These are phyloP conservation scores for Pristis pectinata DNA, from an alignment of 2,797 vertebrate species.

Conservation along the genomic window DNA sequence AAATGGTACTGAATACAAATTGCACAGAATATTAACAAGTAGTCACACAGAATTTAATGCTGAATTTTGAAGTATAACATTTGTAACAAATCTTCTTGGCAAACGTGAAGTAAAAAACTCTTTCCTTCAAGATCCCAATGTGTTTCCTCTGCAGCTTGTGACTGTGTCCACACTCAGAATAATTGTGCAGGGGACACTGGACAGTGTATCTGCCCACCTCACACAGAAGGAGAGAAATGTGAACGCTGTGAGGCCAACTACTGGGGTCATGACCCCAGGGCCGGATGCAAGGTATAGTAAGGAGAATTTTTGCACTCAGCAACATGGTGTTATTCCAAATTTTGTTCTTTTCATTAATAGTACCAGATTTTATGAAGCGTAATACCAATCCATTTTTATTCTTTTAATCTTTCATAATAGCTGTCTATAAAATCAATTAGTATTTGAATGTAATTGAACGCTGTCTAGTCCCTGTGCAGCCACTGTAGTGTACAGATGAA, in stretches of 20 bases:
- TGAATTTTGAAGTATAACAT: not conserved
- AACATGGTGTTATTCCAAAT: not conserved
- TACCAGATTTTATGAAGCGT: not conserved
- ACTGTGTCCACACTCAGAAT: conserved; percentile 75
- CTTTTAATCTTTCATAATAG: not conserved
- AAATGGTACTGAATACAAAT: not conserved
- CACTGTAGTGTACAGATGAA: not conserved
- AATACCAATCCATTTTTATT: not conserved
- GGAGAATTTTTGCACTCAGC: not conserved
- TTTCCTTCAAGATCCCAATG: not conserved
- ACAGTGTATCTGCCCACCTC: conserved; percentile 75
- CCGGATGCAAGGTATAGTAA: conserved; percentile 78
- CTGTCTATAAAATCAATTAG: no score
- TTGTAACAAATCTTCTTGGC: conserved; percentile 16
- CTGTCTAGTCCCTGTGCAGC: not conserved
- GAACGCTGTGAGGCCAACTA: conserved; percentile 65
- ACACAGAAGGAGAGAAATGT: conserved; percentile 71
- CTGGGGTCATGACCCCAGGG: conserved; percentile 68
- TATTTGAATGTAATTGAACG: no score
- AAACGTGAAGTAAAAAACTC: not conserved
- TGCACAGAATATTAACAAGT: not conserved
- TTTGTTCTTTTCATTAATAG: not conserved
- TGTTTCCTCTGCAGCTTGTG: conserved; percentile 63
- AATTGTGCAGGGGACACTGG: conserved; percentile 74
- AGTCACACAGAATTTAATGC: not conserved